Evolutionary conservation across 2,888 invertebrate species (phyloP), one percentile per base, ranked within the genome.

Genomic region (Gastracanthus pulcherrimus): DNA sequence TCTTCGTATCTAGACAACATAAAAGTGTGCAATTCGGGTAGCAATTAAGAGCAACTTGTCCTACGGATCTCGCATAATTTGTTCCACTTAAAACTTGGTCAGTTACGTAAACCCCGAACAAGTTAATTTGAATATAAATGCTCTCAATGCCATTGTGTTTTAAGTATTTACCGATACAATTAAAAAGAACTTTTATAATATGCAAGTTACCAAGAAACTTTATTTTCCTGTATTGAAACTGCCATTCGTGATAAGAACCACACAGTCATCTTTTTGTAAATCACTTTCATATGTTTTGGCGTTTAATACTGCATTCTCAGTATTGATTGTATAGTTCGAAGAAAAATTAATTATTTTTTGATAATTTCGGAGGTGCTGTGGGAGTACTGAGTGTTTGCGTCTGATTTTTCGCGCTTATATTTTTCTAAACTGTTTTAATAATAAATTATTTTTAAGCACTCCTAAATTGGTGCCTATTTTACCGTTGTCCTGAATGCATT

Each of bases 81-180:
- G 60, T n/a, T 0, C 41, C 72, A 1, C 23, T 41, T 5, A 60
- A 16, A 1, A 72, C n/a, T 72, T 72, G 72, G 1, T 72, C 60
- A 0, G 41, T 58, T 0, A 72, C 72, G 9, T 26, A 0, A 0
- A 38, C n/a, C 26, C 72, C 41, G 26, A 72, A 72, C 5, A 64
- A 64, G 19, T 5, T 34, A 11, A 58, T 80, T 41, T 80, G 76
- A 34, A 71, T 60, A n/a, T 72, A 60, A 45, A 80, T 36, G 16
- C 67, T 72, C 76, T 82, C 76, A 23, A 77, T 34, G 5, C 74
- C 80, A 69, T 70, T 82, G 19, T 70, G 58, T 64, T 29, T 82
- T 11, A 80, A 26, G n/a, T 80, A 82, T 64, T 77, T 82, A 23
- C 75, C 71, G 7, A 81, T 41, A 13, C 66, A 71, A 19, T n/a